Percentiles rank a stretch among this genome's conserved stretches.
Evolutionary conservation across 2,113 vertebrate species (phyloP).

Genomic region (Uria aalge): DNA sequence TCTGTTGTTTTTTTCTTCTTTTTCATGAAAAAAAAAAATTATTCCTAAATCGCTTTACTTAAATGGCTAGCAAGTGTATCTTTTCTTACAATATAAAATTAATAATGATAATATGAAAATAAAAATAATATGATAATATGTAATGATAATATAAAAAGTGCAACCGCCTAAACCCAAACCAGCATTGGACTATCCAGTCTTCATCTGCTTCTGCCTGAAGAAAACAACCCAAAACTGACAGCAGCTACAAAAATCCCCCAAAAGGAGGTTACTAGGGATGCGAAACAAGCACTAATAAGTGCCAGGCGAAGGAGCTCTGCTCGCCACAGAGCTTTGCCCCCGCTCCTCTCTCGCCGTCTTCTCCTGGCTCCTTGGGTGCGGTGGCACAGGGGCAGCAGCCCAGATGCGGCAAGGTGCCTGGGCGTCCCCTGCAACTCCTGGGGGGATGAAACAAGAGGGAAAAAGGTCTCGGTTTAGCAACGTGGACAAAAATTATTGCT

Average conservation of each 20-base stretch:
- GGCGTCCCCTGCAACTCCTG: background rate
- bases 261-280: background rate
- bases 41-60: background rate
- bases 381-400: background rate
- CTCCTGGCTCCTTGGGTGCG: background rate
- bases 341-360: fast-evolving
- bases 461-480: background rate
- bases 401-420: fast-evolving
- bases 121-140: background rate
- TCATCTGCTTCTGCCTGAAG: background rate
- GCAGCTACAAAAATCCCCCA: background rate
- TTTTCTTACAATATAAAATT: background rate
- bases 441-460: background rate
- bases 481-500: background rate
- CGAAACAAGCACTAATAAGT: background rate
- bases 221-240: background rate
- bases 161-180: background rate
- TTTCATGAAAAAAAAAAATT: background rate
- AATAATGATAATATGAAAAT: background rate
- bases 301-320: background rate
- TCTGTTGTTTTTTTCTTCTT: fast-evolving
- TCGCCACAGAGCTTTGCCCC: background rate
- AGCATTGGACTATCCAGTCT: background rate
- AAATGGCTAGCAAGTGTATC: background rate
- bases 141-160: background rate